Base-by-base conservation (phyloP, 2,888 invertebrate genomes). In the Suillia variegata region DNA sequence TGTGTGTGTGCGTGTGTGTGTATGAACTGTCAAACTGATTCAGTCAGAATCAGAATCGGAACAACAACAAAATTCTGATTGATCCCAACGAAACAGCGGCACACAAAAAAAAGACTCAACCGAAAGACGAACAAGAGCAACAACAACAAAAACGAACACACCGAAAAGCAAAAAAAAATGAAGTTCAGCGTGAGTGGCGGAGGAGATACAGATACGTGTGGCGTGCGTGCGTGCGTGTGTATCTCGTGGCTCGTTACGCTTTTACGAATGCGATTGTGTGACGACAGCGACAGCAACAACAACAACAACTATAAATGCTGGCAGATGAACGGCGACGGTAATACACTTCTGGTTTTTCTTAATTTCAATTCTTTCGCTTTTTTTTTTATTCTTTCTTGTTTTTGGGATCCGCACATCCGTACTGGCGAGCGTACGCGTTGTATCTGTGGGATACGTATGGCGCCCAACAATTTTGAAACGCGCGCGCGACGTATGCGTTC, bases 61-160 rank as follows among this genome's bases (percentile, higher is more conserved):
- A 61, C 63, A 66, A 62, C 62, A 63, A 61, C 58, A 52, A 33
- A 26, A 26, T 54, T 59, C 74, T 70, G 74, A 72, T 74, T 70
- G 76, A 74, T 75, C 69, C 75, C 66, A 72, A 72, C 70, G 75
- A 74, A 70, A 71, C 70, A n/a, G n/a, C n/a, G n/a, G n/a, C n/a
- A n/a, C n/a, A n/a, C n/a, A n/a, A n/a, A n/a, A n/a, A n/a, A n/a
- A n/a, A n/a, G n/a, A n/a, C n/a, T n/a, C n/a, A n/a, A n/a, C n/a
- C n/a, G n/a, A n/a, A n/a, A n/a, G n/a, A n/a, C n/a, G n/a, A n/a
- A n/a, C n/a, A n/a, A n/a, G n/a, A n/a, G n/a, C n/a, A n/a, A n/a
- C n/a, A n/a, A n/a, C n/a, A n/a, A n/a, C n/a, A n/a, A n/a, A n/a
- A n/a, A n/a, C n/a, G n/a, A n/a, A n/a, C n/a, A n/a, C n/a, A n/a